Evolutionary conservation across 2,888 invertebrate species (phyloP).

Genomic region (Drosophila neutralis): DNA sequence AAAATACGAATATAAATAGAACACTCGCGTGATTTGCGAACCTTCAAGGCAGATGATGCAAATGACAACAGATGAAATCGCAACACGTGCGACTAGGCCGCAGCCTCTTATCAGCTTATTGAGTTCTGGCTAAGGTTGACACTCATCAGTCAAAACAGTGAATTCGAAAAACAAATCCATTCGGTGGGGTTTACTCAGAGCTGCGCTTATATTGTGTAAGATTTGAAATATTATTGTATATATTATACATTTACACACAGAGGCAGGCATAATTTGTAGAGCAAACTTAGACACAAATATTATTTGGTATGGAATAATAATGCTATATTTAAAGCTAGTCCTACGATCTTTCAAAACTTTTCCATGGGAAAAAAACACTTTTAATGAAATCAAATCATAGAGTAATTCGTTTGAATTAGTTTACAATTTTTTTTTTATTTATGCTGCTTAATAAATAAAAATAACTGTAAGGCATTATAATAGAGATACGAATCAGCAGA

Average conservation of each 20-base stretch:
- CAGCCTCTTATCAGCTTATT: conserved; percentile 37
- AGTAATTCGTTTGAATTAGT: neutral
- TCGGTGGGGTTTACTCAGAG: neutral
- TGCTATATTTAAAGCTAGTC: neutral
- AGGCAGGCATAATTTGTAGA: neutral
- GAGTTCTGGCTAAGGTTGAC: neutral
- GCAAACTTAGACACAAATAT: neutral
- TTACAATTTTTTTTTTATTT: too few relatives aligned
- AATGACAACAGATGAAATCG: conserved; percentile 12
- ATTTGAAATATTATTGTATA: neutral
- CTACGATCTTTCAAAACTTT: neutral
- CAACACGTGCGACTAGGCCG: conserved; percentile 28
- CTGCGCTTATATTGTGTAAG: neutral
- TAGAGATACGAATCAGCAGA: neutral
- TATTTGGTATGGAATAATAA: neutral
- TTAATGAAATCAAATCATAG: neutral
- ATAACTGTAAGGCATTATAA: neutral
- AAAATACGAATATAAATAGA: neutral
- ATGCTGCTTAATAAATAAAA: too few relatives aligned
- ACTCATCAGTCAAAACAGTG: neutral
- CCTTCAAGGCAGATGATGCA: conserved; percentile 4
- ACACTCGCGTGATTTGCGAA: conserved; percentile 21
- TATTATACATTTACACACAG: neutral
- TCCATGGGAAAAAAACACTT: neutral
- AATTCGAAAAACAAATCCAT: neutral